phyloP scores from a whole-genome alignment of 2,888 invertebrate genomes.

The Bimastos eiseni region DNA sequence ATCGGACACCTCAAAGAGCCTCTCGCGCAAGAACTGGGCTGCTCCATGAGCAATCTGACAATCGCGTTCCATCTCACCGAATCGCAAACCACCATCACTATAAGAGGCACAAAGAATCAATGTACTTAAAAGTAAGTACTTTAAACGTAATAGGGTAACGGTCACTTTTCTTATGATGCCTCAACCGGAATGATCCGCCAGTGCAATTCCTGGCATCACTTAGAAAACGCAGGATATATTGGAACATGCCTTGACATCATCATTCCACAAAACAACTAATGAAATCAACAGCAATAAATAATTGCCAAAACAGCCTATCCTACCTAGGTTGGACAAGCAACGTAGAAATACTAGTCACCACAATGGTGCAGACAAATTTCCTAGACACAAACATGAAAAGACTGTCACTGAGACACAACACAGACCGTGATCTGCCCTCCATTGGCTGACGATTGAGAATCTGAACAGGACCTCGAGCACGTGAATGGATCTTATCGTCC shows the following conservation, averaged over 20 bases:
- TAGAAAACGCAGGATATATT: too few species aligned
- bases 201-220: too few species aligned
- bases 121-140: too few species aligned
- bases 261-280: too few species aligned
- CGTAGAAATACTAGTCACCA: neutral
- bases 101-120: conserved; percentile 43
- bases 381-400: too few species aligned
- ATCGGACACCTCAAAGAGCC: conserved; percentile 97
- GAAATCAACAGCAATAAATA: too few species aligned
- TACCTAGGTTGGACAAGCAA: neutral
- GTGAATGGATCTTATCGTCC: conserved; percentile 98
- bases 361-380: too few species aligned
- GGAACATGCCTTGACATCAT: too few species aligned
- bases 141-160: neutral
- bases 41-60: conserved; percentile 99
- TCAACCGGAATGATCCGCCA: neutral
- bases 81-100: conserved; percentile 96
- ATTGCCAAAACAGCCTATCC: too few species aligned
- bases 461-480: conserved; percentile 84
- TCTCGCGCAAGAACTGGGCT: conserved; percentile 90
- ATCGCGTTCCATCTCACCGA: conserved; percentile 99
- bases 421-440: conserved; percentile 91
- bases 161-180: too few species aligned
- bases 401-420: neutral
- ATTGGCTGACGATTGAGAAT: conserved; percentile 97